Evolutionary conservation across 2,797 vertebrate species (phyloP).

Genomic region (Phataginus tricuspis): DNA sequence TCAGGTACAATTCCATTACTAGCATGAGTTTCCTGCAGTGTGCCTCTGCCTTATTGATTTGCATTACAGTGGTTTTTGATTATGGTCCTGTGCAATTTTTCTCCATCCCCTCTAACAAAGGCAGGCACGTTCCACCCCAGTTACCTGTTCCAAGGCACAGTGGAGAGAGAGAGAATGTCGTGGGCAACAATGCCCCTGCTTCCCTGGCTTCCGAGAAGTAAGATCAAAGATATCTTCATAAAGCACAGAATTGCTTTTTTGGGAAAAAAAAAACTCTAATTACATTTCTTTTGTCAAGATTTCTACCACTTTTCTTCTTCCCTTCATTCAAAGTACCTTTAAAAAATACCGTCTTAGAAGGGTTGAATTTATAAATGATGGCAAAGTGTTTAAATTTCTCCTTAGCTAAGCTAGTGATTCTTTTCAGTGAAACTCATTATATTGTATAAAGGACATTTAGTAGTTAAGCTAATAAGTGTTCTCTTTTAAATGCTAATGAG

Average conservation of each 20-base stretch:
- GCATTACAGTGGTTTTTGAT: conserved; percentile 68
- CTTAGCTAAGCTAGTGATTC: conserved; percentile 73
- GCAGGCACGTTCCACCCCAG: conserved; percentile 56
- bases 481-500: conserved; percentile 79
- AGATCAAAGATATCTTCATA: conserved; percentile 71
- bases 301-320: conserved; percentile 73
- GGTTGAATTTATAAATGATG: conserved; percentile 73
- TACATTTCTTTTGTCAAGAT: conserved; percentile 77
- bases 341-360: conserved; percentile 68
- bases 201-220: conserved; percentile 40
- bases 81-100: conserved; percentile 64
- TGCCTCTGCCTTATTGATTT: conserved; percentile 68
- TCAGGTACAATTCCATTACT: conserved; percentile 52
- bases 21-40: conserved; percentile 54
- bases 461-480: conserved; percentile 75
- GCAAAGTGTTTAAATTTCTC: conserved; percentile 76
- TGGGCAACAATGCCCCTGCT: conserved; percentile 41
- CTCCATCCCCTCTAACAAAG: conserved; percentile 68
- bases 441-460: conserved; percentile 77
- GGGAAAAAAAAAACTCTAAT: conserved; percentile 30
- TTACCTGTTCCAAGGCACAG: conserved; percentile 25
- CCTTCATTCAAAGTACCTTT: conserved; percentile 74
- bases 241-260: conserved; percentile 62
- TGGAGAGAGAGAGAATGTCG: not conserved
- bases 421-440: conserved; percentile 78